phyloP scores from a whole-genome alignment of 2,797 vertebrate species.

The Loriculus beryllinus region DNA sequence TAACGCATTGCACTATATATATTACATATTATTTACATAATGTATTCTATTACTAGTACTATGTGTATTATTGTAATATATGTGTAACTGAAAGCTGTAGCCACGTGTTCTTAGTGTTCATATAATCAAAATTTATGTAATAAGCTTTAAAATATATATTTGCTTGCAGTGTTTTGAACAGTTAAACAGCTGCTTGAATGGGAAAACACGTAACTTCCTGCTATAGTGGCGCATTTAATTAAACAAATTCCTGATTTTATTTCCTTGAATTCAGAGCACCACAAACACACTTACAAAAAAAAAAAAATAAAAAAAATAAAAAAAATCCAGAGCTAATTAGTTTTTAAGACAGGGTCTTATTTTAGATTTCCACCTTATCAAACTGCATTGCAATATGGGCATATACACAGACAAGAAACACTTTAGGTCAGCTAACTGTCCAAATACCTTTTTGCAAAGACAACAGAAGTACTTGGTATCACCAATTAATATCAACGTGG shows the following conservation, averaged over 20 bases:
- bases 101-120: background rate
- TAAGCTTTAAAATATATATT: background rate
- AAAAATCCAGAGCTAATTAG: background rate
- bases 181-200: background rate
- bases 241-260: slow-evolving; percentile 32
- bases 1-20: background rate
- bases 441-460: background rate
- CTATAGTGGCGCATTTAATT: background rate
- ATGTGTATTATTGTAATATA: background rate
- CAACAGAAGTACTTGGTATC: background rate
- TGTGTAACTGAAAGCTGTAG: background rate
- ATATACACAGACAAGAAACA: background rate
- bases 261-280: slow-evolving; percentile 1
- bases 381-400: background rate
- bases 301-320: background rate
- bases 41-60: background rate
- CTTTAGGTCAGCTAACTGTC: background rate
- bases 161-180: background rate
- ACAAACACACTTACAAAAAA: background rate
- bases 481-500: background rate
- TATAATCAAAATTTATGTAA: background rate
- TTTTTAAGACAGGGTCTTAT: background rate
- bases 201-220: background rate
- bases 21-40: background rate
- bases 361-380: background rate